These are phyloP conservation scores for Pteropus alecto DNA, from an alignment of 2,113 vertebrate species.

Conservation along the genomic window DNA sequence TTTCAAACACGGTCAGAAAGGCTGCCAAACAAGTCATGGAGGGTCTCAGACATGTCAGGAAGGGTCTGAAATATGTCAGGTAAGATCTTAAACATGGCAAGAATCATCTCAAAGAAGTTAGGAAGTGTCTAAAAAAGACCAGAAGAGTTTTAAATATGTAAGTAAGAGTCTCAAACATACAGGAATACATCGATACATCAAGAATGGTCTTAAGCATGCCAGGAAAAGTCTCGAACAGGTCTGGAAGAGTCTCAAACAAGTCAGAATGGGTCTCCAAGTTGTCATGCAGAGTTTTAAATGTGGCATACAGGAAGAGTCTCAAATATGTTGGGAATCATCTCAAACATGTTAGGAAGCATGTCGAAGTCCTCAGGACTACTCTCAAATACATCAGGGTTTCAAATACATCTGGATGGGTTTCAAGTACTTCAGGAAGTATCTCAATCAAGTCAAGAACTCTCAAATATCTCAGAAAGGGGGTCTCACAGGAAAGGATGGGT, in stretches of 20 bases:
- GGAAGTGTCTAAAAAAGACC: not conserved
- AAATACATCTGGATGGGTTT: not conserved
- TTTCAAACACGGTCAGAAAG: not conserved
- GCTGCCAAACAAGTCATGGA: not conserved
- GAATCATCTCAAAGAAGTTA: constrained; percentile 29
- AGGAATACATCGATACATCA: not conserved
- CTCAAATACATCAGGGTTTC: not conserved
- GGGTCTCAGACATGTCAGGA: not conserved
- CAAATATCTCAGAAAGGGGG: not conserved
- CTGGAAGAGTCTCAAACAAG: not conserved
- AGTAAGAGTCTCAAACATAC: not conserved
- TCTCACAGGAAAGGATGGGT: not conserved
- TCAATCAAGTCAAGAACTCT: not conserved
- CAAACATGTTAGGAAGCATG: not conserved
- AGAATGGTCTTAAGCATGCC: not conserved
- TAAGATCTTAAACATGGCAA: not conserved
- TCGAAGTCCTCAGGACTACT: not conserved
- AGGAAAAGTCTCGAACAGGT: not conserved
- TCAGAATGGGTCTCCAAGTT: not conserved
- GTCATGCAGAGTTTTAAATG: not conserved
- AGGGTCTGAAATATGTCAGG: not conserved
- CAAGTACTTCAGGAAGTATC: not conserved
- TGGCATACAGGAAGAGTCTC: not conserved
- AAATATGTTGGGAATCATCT: not conserved
- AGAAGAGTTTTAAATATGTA: not conserved